A percentile compares a stretch with the other conserved stretches of the same genome.
Evolutionary conservation across 2,797 vertebrate genomes (phyloP).

Genomic region (Malurus splendens): DNA sequence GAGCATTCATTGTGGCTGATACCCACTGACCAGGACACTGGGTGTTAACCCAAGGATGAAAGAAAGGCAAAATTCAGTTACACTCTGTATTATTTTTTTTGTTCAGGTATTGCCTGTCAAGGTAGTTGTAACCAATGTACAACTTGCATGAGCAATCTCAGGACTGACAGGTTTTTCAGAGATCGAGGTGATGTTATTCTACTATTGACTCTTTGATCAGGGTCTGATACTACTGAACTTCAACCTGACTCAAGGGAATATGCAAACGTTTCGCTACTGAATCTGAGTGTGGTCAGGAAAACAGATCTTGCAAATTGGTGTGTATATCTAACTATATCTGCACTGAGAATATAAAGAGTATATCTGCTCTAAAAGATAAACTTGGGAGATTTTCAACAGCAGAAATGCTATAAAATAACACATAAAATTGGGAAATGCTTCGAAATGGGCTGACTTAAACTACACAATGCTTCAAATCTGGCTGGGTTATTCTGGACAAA

Average conservation of each 20-base stretch:
- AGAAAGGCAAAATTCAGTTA: neutral
- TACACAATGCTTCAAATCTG: neutral
- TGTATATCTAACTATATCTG: neutral
- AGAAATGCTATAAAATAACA: neutral
- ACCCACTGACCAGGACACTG: neutral
- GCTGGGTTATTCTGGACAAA: neutral
- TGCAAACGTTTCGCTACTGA: neutral
- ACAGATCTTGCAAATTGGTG: neutral
- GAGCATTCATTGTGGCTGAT: neutral
- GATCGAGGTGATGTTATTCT: conserved; percentile 22
- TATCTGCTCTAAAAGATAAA: neutral
- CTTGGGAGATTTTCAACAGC: neutral
- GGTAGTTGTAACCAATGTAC: neutral
- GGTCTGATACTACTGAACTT: conserved; percentile 11
- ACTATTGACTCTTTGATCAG: conserved; percentile 18
- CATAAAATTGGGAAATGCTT: neutral
- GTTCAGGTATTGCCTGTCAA: neutral
- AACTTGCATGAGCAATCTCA: neutral
- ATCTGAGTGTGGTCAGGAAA: neutral
- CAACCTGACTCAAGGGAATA: conserved; percentile 18
- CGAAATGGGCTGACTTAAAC: neutral
- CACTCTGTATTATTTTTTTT: neutral
- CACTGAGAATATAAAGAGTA: neutral
- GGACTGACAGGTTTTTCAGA: conserved; percentile 4
- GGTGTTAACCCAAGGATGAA: neutral